Conservation (phyloP, 1,140 invertebrate species). For the Rhopalosiphum padi region DNA sequence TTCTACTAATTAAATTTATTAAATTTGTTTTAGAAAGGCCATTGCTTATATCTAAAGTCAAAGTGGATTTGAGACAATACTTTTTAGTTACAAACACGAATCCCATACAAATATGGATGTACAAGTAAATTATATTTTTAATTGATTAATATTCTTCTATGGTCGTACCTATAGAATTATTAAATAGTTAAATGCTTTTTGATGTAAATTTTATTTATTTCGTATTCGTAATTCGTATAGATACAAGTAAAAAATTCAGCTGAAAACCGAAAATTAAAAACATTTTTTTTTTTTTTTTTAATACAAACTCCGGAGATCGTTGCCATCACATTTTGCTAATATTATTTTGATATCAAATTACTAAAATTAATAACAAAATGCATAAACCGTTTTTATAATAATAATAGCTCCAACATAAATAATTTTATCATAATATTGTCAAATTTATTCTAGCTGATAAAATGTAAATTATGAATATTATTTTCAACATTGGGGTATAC, state of each 20-base stretch:
- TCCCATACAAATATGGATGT: conserved; percentile 10
- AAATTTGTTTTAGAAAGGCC: conserved; percentile 41
- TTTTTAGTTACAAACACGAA: conserved; percentile 17
- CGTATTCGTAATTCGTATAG: background rate
- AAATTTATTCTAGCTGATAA: background rate
- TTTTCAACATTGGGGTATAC: background rate
- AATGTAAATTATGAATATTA: background rate
- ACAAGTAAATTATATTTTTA: conserved; percentile 22
- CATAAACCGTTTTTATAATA: background rate
- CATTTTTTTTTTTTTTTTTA: background rate
- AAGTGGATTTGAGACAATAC: conserved; percentile 8
- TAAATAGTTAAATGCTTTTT: background rate
- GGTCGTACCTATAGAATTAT: background rate
- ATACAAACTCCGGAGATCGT: background rate
- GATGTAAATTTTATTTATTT: background rate
- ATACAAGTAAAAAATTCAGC: background rate
- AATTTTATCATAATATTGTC: background rate
- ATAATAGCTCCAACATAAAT: background rate
- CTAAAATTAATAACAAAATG: background rate
- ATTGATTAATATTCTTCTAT: background rate
- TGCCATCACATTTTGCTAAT: background rate
- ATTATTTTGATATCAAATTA: background rate
- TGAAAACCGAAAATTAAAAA: background rate
- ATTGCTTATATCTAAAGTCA: conserved; percentile 17
- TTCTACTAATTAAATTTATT: background rate